Evolutionary conservation across 2,113 vertebrate genomes (phyloP).

Genomic region (Chamaea fasciata): DNA sequence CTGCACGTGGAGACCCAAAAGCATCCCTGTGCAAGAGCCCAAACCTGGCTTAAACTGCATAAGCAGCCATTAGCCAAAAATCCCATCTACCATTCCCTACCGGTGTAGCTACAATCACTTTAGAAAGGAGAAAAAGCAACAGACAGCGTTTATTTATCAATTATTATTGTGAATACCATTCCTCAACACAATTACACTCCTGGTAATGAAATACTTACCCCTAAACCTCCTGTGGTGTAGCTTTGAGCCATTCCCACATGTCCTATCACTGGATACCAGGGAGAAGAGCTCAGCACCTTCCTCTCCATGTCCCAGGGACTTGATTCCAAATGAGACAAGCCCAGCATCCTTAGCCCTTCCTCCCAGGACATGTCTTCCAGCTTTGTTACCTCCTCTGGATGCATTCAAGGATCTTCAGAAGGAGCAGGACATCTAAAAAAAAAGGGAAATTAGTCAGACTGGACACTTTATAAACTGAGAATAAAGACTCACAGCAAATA

Average conservation of each 20-base stretch:
- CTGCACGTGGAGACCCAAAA: not conserved
- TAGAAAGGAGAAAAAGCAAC: not conserved
- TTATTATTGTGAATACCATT: not conserved
- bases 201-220: not conserved
- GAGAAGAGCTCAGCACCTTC: not conserved
- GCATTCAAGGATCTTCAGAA: not conserved
- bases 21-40: not conserved
- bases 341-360: not conserved
- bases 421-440: not conserved
- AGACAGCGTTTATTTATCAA: not conserved
- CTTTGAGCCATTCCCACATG: not conserved
- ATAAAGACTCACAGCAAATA: not conserved
- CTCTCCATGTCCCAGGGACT: not conserved
- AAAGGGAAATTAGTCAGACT: not conserved
- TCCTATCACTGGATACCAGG: not conserved
- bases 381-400: not conserved
- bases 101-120: not conserved
- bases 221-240: not conserved
- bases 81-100: not conserved
- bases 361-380: not conserved
- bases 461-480: not conserved
- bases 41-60: not conserved
- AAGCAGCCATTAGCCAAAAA: not conserved
- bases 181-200: not conserved
- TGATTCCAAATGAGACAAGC: not conserved